Conservation (phyloP, 2,113 vertebrate genomes). For the Oryzias melastigma region DNA sequence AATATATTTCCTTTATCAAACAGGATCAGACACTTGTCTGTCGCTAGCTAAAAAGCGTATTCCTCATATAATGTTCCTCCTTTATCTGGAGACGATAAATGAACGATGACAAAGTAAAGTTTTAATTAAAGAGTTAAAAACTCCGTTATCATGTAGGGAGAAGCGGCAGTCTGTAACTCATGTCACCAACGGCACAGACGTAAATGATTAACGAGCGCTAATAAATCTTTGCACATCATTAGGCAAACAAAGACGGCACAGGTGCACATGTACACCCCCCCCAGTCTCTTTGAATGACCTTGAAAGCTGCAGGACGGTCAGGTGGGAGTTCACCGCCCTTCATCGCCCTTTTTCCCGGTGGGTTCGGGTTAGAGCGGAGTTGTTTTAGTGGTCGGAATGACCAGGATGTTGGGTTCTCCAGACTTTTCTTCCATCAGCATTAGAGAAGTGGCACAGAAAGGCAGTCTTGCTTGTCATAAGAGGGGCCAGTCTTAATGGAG, state of each 20-base stretch:
- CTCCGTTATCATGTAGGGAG: constrained; percentile 31
- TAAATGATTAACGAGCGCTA: constrained; percentile 46
- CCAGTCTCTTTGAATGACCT: constrained; percentile 42
- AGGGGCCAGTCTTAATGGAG: constrained; percentile 46
- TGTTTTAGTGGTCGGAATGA: constrained; percentile 35
- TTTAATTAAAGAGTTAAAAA: constrained; percentile 19
- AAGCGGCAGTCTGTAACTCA: constrained; percentile 24
- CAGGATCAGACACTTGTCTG: too few species aligned
- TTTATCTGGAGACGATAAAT: too few species aligned
- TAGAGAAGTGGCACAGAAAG: constrained; percentile 52
- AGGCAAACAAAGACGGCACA: constrained; percentile 43
- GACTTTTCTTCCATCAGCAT: constrained; percentile 7
- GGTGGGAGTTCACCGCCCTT: not conserved
- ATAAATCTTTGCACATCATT: constrained; percentile 53
- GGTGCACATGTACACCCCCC: constrained; percentile 26
- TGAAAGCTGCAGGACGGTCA: constrained; percentile 25
- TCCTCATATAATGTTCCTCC: too few species aligned
- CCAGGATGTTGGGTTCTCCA: constrained; percentile 21
- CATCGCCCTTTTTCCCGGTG: constrained; percentile 18
- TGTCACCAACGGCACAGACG: constrained; percentile 19
- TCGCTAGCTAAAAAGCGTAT: too few species aligned
- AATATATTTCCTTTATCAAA: too few species aligned
- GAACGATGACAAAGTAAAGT: not conserved
- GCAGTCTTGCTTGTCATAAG: constrained; percentile 14
- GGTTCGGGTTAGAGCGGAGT: constrained; percentile 50